Conservation (phyloP, 2,797 vertebrate species). For the Lutjanus campechanus region DNA sequence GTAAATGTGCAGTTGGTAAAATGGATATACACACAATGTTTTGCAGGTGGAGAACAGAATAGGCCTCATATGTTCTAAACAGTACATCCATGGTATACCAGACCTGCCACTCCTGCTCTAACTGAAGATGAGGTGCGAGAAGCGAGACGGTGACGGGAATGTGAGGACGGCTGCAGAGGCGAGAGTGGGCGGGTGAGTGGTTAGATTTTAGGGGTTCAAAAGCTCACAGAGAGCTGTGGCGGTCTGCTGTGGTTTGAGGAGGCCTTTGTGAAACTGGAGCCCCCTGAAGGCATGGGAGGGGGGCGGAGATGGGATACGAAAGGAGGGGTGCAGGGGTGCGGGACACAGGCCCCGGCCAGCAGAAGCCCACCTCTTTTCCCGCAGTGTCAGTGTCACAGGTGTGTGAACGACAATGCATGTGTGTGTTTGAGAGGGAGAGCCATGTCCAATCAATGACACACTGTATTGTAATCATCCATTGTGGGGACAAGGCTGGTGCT, state of each 20-base stretch:
- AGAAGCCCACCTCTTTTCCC: slow-evolving; percentile 67
- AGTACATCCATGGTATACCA: background rate
- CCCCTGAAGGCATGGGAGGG: slow-evolving; percentile 39
- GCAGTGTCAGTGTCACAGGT: slow-evolving; percentile 76
- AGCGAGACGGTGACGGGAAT: slow-evolving; percentile 43
- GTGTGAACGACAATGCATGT: slow-evolving; percentile 70
- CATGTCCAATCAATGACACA: slow-evolving; percentile 77
- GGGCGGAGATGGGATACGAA: background rate
- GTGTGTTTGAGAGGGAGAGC: slow-evolving; percentile 39
- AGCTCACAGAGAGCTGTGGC: slow-evolving; percentile 64
- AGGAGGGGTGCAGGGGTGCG: slow-evolving; percentile 12
- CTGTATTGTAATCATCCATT: slow-evolving; percentile 78
- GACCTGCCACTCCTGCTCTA: background rate
- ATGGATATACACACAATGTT: too few species aligned
- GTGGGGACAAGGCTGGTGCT: slow-evolving; percentile 50
- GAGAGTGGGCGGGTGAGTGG: slow-evolving; percentile 29
- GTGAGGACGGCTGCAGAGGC: slow-evolving; percentile 47
- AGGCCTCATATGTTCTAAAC: too few species aligned
- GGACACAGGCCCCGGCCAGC: slow-evolving; percentile 44
- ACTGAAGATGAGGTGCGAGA: slow-evolving; percentile 60
- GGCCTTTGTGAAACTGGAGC: slow-evolving; percentile 78
- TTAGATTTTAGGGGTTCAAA: slow-evolving; percentile 74
- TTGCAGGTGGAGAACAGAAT: too few species aligned
- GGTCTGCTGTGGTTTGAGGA: slow-evolving; percentile 70
- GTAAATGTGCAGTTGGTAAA: too few species aligned